Evolutionary conservation across 2,888 invertebrate species (phyloP), one percentile per base, ranked within the genome.

Genomic region (Parnassius glacialis): DNA sequence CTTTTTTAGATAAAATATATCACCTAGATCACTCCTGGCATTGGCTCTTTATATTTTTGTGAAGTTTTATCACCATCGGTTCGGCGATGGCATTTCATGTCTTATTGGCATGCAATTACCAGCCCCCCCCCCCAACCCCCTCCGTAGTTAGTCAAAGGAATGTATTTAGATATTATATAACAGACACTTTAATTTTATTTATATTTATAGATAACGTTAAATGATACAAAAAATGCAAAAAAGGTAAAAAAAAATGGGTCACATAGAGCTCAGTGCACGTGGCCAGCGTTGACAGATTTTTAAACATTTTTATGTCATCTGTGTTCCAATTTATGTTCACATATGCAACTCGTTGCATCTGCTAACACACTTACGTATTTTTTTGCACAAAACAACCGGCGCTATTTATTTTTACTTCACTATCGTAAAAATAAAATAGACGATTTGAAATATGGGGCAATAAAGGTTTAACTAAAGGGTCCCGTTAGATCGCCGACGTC

Each of bases 221-320:
- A n/a, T 12, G 7, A 45, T 45, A 45, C 10, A 45, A 45, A 12
- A 45, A 45, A 45, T 2, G 20, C 2, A 20, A 20, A 20, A n/a
- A 45, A 45, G 3, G 1, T 11, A 3, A 1, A 3, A 56, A 34
- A 61, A 61, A 61, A 45, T 57, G 45, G 57, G 52, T 48, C 52
- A 57, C 52, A 52, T 41, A 54, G 34, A 53, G 54, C 75, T 73
- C 13, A 53, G 7, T 58, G 54, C 75, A 75, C 67, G 68, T 75
- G 78, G 73, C 71, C 70, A 64, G 65, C 64, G 76, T 70, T 72
- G 76, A 80, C 75, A 75, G 74, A 77, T 79, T 74, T 69, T 65
- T 68, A 66, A 70, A 66, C 43, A 54, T 58, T 61, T 48, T 54
- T 16, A 50, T 51, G 58, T 44, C 34, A 50, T 58, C 54, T 11